These are phyloP conservation scores for Mormyrus lacerda DNA, from an alignment of 2,113 vertebrate species.

Conservation along the genomic window DNA sequence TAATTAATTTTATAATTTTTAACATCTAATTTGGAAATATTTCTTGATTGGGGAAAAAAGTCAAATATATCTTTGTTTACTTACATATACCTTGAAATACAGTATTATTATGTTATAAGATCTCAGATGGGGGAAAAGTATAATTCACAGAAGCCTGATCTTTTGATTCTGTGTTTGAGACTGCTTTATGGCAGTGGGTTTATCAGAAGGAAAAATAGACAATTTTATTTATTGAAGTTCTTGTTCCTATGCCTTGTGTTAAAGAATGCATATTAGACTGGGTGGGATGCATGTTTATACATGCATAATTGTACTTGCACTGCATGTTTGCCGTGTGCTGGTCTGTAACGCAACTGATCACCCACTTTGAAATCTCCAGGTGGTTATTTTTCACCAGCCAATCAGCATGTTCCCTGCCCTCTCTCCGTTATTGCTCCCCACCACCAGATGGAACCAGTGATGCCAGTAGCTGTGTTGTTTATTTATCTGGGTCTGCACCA, in stretches of 20 bases:
- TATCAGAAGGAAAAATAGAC: neutral
- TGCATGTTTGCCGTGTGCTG: neutral
- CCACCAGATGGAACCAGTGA: constrained; percentile 21
- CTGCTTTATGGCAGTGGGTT: neutral
- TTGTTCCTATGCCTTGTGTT: neutral
- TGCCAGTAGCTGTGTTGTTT: constrained; percentile 5
- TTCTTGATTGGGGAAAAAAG: constrained; percentile 1
- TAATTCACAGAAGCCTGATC: neutral
- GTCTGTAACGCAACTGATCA: neutral
- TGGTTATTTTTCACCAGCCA: constrained; percentile 5
- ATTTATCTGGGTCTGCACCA: constrained; percentile 3
- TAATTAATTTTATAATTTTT: neutral
- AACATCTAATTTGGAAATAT: neutral
- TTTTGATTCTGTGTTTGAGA: neutral
- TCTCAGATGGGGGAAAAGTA: neutral
- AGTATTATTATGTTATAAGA: neutral
- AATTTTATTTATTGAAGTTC: neutral
- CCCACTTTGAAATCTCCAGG: constrained; percentile 7
- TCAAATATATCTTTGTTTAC: neutral
- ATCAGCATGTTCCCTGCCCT: constrained; percentile 1
- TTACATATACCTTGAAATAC: neutral
- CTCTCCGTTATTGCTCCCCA: neutral
- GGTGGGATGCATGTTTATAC: neutral
- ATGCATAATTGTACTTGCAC: neutral
- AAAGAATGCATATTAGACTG: neutral